Evolutionary conservation across 2,113 vertebrate genomes (phyloP).

Genomic region (Amblyopsis rosae): DNA sequence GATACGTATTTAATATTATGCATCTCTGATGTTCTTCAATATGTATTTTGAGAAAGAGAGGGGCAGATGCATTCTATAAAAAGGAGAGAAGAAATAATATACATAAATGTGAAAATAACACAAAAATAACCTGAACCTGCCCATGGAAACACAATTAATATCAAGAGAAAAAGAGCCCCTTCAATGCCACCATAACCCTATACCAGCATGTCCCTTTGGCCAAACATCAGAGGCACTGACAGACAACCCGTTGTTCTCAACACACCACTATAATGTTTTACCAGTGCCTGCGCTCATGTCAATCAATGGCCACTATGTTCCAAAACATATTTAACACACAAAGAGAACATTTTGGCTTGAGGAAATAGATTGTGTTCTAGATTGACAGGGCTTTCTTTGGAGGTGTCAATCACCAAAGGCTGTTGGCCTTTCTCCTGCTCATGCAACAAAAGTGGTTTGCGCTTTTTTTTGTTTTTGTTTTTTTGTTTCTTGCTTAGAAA

Average conservation of each 20-base stretch:
- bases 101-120: no score
- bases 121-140: neutral
- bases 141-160: slow-evolving; percentile 29
- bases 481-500: neutral
- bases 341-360: slow-evolving; percentile 80
- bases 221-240: slow-evolving; percentile 80
- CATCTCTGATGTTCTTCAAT: no score
- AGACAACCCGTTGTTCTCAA: slow-evolving; percentile 76
- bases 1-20: no score
- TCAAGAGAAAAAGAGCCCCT: slow-evolving; percentile 57
- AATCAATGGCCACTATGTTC: slow-evolving; percentile 80
- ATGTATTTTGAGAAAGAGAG: neutral
- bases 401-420: slow-evolving; percentile 64
- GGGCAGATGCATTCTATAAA: neutral
- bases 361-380: slow-evolving; percentile 71
- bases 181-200: slow-evolving; percentile 58
- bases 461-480: slow-evolving; percentile 21
- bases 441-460: slow-evolving; percentile 46
- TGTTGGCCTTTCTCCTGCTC: slow-evolving; percentile 54
- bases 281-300: slow-evolving; percentile 80
- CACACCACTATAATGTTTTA: slow-evolving; percentile 80
- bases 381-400: slow-evolving; percentile 62
- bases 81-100: neutral
- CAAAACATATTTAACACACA: slow-evolving; percentile 83
- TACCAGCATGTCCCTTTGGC: slow-evolving; percentile 70